Base-by-base conservation (phyloP, 2,888 invertebrate species). In the Autographa gamma region DNA sequence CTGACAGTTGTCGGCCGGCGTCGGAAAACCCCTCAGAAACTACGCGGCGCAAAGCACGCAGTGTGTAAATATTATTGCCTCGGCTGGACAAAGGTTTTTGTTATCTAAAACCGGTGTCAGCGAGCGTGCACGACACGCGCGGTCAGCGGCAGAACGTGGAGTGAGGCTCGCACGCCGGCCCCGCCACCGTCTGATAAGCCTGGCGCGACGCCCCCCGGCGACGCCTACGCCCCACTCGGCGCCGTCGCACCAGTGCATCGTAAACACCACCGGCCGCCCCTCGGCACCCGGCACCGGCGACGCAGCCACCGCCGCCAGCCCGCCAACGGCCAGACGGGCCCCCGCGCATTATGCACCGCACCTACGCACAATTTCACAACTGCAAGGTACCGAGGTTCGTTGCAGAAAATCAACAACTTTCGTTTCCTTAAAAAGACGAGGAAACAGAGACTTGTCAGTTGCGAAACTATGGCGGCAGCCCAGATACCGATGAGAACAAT, bases 131-230 rank as follows among this genome's bases (percentile, higher is more conserved):
- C 88, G 86, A 91, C 89, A 90, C 93, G 93, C 93, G 90, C 95
- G 95, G 92, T 79, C 94, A 92, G 93, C 92, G 94, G 91, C 89
- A 88, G 89, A 91, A 86, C 90, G 91, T 90, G 91, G 93, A 95
- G 94, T 95, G 95, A 94, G 95, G 94, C 93, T 95, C 93, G 94
- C 94, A 91, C 93, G 94, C 91, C 93, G 89, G 92, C 95, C 93
- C 95, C 94, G 93, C 95, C 93, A 92, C 93, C 92, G 95, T 91
- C 94, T 95, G 95, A 95, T 95, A 95, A 95, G 95, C 92, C 95
- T 93, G 95, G 93, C 94, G 95, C 94, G 95, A 94, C 95, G 95
- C 95, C 95, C 95, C 95, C 93, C 93, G 95, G 93, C 93, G 94
- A 93, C 94, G 95, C 95, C 95, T 94, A 93, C 94, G 95, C 94